These are phyloP conservation scores for Eptatretus atami DNA, from an alignment of 2,797 vertebrate species.

Conservation along the genomic window DNA sequence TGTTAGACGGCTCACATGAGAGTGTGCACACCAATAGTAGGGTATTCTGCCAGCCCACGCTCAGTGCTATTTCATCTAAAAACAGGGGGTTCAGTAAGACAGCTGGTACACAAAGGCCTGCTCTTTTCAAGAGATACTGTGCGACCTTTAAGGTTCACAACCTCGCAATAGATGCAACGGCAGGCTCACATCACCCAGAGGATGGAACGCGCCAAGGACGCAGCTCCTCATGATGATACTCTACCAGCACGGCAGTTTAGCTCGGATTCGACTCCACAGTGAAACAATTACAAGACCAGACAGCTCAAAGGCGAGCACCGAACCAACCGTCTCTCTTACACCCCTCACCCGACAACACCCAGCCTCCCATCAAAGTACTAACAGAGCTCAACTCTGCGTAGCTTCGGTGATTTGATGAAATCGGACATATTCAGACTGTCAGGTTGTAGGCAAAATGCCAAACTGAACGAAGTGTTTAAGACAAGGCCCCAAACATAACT, in stretches of 20 bases:
- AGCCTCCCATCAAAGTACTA: neutral
- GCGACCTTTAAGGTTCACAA: too few relatives aligned
- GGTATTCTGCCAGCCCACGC: too few relatives aligned
- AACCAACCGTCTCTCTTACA: conserved; percentile 12
- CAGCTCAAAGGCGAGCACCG: conserved; percentile 9
- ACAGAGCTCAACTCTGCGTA: neutral
- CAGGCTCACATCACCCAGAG: conserved; percentile 21
- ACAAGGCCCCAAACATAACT: too few relatives aligned
- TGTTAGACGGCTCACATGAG: too few relatives aligned
- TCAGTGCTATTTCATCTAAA: too few relatives aligned
- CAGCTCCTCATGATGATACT: conserved; percentile 17
- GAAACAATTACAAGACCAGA: conserved; percentile 15
- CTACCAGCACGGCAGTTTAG: conserved; percentile 17
- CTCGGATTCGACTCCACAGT: conserved; percentile 21
- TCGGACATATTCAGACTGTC: neutral
- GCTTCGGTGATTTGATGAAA: neutral
- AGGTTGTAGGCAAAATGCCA: neutral
- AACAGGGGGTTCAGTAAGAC: too few relatives aligned
- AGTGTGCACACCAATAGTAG: too few relatives aligned
- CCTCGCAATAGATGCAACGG: conserved; percentile 14
- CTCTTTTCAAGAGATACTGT: too few relatives aligned
- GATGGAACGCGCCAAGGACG: conserved; percentile 20
- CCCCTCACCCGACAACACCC: conserved; percentile 11
- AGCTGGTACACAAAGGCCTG: too few relatives aligned
- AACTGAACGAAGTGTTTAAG: too few relatives aligned